Conservation (phyloP, 1,140 invertebrate genomes). For the Atta cephalotes region DNA sequence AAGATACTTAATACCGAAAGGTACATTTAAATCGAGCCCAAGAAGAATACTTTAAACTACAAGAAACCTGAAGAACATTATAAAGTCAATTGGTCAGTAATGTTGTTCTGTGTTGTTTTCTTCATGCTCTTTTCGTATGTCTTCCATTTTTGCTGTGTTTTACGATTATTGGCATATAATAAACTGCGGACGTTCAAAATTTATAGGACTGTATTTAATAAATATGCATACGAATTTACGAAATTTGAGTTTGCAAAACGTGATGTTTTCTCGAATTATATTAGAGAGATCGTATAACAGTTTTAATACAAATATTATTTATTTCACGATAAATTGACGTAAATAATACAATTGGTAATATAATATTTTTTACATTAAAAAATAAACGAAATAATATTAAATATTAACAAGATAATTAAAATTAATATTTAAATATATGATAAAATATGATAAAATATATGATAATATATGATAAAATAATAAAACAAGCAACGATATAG, state of each 20-base stretch:
- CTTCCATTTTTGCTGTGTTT: slow-evolving; percentile 13
- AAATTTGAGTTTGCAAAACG: not conserved
- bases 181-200: slow-evolving; percentile 4
- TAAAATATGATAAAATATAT: not conserved
- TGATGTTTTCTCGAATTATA: slow-evolving; percentile 16
- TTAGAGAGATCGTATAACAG: not conserved
- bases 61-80: slow-evolving; percentile 12
- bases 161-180: slow-evolving; percentile 45
- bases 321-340: not conserved
- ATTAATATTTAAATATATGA: not conserved
- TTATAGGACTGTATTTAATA: slow-evolving; percentile 12
- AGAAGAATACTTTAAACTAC: not conserved
- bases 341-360: not conserved
- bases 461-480: not conserved
- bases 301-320: not conserved
- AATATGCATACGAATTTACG: not conserved
- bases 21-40: not conserved
- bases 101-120: not conserved
- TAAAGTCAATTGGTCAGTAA: not conserved
- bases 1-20: not conserved
- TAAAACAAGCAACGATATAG: not conserved
- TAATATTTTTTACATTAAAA: not conserved
- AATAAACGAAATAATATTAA: not conserved
- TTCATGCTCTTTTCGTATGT: slow-evolving; percentile 13
- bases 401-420: not conserved